These are phyloP conservation scores for Drosophila lutescens DNA, from an alignment of 2,888 invertebrate species.

Conservation along the genomic window DNA sequence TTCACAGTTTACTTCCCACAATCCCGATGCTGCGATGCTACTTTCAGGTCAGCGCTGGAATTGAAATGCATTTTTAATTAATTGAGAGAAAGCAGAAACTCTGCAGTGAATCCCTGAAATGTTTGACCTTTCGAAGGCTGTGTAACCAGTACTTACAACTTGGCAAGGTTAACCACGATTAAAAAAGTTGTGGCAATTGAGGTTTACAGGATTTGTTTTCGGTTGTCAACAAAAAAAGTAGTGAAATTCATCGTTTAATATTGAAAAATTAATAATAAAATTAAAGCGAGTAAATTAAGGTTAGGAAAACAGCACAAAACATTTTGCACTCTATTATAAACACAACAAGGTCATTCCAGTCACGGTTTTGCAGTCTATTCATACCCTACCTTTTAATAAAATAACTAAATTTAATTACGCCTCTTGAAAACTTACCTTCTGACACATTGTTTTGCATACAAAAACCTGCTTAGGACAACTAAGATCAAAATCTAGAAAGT, in stretches of 20 bases:
- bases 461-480: slow-evolving; percentile 15
- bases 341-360: too few relatives aligned
- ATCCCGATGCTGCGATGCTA: slow-evolving; percentile 9
- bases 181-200: slow-evolving; percentile 22
- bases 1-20: slow-evolving; percentile 35
- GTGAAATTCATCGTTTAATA: too few relatives aligned
- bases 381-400: background rate
- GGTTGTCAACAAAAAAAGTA: background rate
- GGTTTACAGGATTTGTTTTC: slow-evolving; percentile 13
- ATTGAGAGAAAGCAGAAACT: slow-evolving; percentile 62
- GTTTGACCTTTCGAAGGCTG: slow-evolving; percentile 33
- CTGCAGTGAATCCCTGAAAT: slow-evolving; percentile 31
- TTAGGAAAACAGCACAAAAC: too few relatives aligned
- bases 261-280: too few relatives aligned
- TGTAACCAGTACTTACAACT: slow-evolving; percentile 8
- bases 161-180: slow-evolving; percentile 21
- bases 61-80: slow-evolving; percentile 72
- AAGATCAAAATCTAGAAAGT: slow-evolving; percentile 19
- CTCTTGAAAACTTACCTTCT: background rate
- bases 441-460: slow-evolving; percentile 2
- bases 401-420: background rate
- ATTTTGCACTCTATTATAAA: too few relatives aligned
- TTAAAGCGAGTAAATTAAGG: too few relatives aligned
- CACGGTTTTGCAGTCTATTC: too few relatives aligned
- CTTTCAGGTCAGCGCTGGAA: slow-evolving; percentile 54